phyloP scores from a whole-genome alignment of 37 sponge, comb jelly and placozoan species.

The Agelas oroides region DNA sequence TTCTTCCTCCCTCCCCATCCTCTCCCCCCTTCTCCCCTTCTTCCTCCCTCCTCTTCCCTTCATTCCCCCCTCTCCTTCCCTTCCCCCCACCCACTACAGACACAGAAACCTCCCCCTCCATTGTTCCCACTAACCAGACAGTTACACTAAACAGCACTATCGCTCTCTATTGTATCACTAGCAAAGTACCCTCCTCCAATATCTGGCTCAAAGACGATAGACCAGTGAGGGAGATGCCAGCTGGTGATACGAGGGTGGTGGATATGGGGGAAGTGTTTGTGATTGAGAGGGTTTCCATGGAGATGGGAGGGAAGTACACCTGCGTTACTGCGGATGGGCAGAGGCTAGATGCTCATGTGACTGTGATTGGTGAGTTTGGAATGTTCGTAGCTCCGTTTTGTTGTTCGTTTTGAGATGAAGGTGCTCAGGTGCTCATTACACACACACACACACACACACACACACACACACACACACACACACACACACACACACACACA shows the following conservation, averaged over 20 bases:
- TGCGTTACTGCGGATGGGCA: not conserved
- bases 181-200: not conserved
- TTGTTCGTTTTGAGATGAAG: no score
- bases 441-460: no score
- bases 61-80: no score
- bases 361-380: not conserved
- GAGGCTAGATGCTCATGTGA: not conserved
- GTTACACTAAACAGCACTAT: not conserved
- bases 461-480: no score
- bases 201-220: slow-evolving; percentile 5
- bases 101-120: not conserved
- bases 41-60: no score
- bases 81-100: no score
- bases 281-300: slow-evolving; percentile 7
- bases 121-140: slow-evolving; percentile 2
- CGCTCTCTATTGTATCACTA: slow-evolving; percentile 3
- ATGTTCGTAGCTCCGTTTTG: no score
- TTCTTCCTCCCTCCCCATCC: no score
- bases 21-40: no score
- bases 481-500: no score
- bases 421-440: no score
- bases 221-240: no score
- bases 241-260: not conserved
- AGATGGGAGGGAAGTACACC: not conserved
- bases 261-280: slow-evolving; percentile 1